Evolutionary conservation across 2,888 invertebrate species (phyloP).

Genomic region (Neoitamus cyanurus): DNA sequence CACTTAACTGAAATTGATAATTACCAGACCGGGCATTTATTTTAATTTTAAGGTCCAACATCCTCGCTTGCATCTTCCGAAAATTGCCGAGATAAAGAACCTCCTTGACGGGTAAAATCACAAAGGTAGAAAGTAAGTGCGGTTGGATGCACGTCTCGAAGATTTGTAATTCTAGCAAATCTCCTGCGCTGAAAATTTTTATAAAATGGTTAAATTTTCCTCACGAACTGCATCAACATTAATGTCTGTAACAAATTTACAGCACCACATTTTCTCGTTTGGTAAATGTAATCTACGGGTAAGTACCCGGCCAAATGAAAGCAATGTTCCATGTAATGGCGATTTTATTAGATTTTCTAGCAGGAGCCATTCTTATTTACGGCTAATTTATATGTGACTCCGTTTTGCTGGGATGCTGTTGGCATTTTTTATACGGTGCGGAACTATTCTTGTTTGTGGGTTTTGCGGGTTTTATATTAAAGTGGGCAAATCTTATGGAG

Average conservation of each 20-base stretch:
- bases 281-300: constrained; percentile 30
- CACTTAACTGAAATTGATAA: not conserved
- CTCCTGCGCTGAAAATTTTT: not conserved
- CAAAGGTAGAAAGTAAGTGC: not conserved
- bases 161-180: not conserved
- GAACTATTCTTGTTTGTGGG: not conserved
- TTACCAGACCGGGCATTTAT: not conserved
- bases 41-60: not conserved
- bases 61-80: not conserved
- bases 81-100: not conserved
- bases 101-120: not conserved
- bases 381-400: constrained; percentile 48
- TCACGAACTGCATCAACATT: constrained; percentile 41
- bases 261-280: constrained; percentile 36
- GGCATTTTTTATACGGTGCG: not conserved
- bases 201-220: constrained; percentile 22
- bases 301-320: constrained; percentile 48
- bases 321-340: constrained; percentile 50
- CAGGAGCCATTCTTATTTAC: constrained; percentile 47
- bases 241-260: constrained; percentile 31
- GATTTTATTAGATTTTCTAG: constrained; percentile 49
- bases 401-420: not conserved
- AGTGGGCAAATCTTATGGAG: not conserved
- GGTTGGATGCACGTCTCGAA: not conserved
- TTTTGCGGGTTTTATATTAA: not conserved